phyloP scores from a whole-genome alignment of 2,113 vertebrate genomes.

The Andinoacara biseriatus region DNA sequence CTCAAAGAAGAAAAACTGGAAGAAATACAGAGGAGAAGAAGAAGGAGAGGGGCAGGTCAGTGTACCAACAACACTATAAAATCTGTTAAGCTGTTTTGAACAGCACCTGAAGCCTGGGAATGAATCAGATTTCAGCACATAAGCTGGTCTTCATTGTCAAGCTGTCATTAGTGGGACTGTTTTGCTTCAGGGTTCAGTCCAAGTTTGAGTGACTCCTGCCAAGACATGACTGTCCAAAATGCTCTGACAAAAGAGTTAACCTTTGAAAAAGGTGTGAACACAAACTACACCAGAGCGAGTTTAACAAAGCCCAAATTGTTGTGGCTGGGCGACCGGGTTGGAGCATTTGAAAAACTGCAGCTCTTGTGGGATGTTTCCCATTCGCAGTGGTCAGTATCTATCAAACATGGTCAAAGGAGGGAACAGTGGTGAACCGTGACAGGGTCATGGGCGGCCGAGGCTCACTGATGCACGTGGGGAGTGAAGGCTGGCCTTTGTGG shows the following conservation, averaged over 20 bases:
- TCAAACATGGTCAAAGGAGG: too few relatives aligned
- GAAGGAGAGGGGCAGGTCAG: constrained; percentile 28
- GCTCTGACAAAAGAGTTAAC: background rate
- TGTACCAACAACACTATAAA: background rate
- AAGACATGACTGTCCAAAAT: too few relatives aligned
- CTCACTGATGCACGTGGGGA: too few relatives aligned
- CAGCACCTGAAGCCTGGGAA: background rate
- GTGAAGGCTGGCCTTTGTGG: too few relatives aligned
- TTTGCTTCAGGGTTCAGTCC: background rate
- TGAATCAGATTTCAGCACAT: background rate
- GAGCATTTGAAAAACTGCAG: too few relatives aligned
- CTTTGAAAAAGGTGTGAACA: background rate
- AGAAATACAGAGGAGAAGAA: background rate
- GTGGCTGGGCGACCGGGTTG: too few relatives aligned
- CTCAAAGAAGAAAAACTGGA: constrained; percentile 58
- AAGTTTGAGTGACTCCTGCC: background rate
- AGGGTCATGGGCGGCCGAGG: too few relatives aligned
- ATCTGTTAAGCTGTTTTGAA: background rate
- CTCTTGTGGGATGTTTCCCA: too few relatives aligned
- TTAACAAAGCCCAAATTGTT: too few relatives aligned
- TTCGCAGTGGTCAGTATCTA: too few relatives aligned
- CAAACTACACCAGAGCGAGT: background rate
- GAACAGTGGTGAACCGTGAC: too few relatives aligned
- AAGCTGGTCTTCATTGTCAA: background rate
- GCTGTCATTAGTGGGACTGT: background rate